These are phyloP conservation scores for Holocentrus rufus DNA, from an alignment of 2,797 vertebrate genomes.

Conservation along the genomic window DNA sequence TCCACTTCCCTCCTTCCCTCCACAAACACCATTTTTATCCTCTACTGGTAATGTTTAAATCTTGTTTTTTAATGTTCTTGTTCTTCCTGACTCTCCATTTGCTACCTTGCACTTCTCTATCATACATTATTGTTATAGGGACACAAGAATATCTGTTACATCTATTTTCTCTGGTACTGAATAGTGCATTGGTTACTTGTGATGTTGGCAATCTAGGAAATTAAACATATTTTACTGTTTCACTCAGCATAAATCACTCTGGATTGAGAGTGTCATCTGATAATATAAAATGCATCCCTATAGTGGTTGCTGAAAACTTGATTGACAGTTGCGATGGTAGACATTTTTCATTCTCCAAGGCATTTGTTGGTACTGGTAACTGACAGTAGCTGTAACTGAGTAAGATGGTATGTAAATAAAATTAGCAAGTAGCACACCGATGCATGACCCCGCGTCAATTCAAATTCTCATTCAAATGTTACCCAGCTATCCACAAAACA, in stretches of 20 bases:
- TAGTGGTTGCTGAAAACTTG: not conserved
- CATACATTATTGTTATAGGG: not conserved
- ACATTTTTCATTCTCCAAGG: not conserved
- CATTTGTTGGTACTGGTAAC: not conserved
- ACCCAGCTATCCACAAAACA: not conserved
- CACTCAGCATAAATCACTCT: not conserved
- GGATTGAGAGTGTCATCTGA: not conserved
- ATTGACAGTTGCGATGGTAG: not conserved
- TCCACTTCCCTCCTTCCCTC: not conserved
- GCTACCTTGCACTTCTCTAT: not conserved
- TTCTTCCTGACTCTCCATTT: not conserved
- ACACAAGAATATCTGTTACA: not conserved
- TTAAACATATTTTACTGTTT: not conserved
- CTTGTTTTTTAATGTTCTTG: too few species aligned
- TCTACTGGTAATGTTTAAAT: too few species aligned
- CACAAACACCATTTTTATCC: too few species aligned
- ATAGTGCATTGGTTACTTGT: not conserved
- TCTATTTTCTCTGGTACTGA: not conserved
- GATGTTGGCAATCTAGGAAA: not conserved
- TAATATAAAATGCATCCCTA: not conserved
- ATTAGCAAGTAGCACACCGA: too few species aligned
- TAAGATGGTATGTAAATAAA: too few species aligned
- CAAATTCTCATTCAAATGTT: not conserved
- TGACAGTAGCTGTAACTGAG: not conserved
- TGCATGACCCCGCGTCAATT: not conserved